Percentiles rank a stretch among this genome's conserved stretches.
These are phyloP conservation scores for Frieseomelitta varia DNA, from an alignment of 1,140 invertebrate species.

Conservation along the genomic window DNA sequence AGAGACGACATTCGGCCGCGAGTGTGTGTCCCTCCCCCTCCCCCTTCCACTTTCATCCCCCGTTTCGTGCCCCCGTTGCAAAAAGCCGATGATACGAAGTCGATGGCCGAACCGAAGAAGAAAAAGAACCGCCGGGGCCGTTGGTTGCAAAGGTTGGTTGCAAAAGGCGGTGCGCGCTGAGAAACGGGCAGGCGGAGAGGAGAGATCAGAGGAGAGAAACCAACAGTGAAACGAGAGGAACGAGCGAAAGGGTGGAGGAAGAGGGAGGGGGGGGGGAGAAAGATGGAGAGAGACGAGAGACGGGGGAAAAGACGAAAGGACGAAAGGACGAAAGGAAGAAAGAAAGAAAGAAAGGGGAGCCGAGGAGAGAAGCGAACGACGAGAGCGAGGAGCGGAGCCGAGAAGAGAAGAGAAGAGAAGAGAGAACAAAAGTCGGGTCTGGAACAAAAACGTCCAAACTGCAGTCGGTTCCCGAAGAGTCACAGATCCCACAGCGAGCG, in stretches of 20 bases:
- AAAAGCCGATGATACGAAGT: constrained; percentile 64
- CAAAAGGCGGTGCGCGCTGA: not conserved
- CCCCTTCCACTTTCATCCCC: constrained; percentile 32
- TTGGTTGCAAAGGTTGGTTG: not conserved
- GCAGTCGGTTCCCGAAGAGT: constrained; percentile 67
- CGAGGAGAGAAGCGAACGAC: not conserved
- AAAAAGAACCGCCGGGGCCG: constrained; percentile 49
- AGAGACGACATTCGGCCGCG: constrained; percentile 39
- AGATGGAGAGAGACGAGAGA: not conserved
- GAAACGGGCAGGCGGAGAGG: not conserved
- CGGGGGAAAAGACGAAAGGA: not conserved
- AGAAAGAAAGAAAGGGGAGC: not conserved
- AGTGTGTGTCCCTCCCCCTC: constrained; percentile 47
- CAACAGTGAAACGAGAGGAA: not conserved
- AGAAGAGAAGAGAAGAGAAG: not conserved
- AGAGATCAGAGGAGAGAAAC: not conserved
- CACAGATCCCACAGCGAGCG: constrained; percentile 66
- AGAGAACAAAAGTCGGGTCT: constrained; percentile 28
- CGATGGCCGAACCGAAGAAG: constrained; percentile 53
- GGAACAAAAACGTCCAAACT: constrained; percentile 68
- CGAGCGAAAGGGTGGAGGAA: not conserved
- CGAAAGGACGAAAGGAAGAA: too few relatives aligned
- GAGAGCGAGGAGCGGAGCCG: not conserved
- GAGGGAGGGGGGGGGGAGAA: constrained; percentile 15
- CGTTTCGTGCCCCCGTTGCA: constrained; percentile 33